Evolutionary conservation across 2,113 vertebrate species (phyloP).

Genomic region (Heptranchias perlo): DNA sequence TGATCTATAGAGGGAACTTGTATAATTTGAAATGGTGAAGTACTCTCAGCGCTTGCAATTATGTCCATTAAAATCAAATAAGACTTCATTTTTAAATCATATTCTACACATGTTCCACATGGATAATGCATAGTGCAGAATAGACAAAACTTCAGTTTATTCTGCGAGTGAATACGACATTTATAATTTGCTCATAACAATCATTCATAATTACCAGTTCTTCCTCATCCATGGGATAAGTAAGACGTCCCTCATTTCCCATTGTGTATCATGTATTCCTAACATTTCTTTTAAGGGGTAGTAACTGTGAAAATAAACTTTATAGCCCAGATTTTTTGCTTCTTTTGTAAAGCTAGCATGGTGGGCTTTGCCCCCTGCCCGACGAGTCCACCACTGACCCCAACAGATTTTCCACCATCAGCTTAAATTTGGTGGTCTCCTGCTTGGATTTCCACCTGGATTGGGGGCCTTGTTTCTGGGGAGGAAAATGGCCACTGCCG

Average conservation of each 20-base stretch:
- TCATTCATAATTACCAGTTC: neutral
- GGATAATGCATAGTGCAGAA: neutral
- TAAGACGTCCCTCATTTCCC: neutral
- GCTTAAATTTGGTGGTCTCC: too few relatives aligned
- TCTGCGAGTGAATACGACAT: neutral
- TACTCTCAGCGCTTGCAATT: slow-evolving; percentile 17
- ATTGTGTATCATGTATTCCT: neutral
- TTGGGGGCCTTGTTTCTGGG: neutral
- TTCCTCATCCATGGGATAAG: neutral
- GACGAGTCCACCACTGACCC: too few relatives aligned
- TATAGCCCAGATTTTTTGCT: neutral
- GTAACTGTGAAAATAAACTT: neutral
- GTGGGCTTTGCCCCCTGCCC: neutral
- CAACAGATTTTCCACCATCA: too few relatives aligned
- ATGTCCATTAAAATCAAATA: slow-evolving; percentile 24
- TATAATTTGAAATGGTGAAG: slow-evolving; percentile 24
- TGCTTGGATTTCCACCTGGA: too few relatives aligned
- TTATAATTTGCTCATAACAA: neutral
- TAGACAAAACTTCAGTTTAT: neutral
- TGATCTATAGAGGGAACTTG: neutral
- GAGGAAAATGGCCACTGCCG: neutral
- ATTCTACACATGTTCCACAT: neutral
- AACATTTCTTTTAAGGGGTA: too few relatives aligned
- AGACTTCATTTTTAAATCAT: neutral
- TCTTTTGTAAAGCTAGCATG: neutral